Evolutionary conservation across 2,113 vertebrate species (phyloP).

Genomic region (Camarhynchus parvulus): DNA sequence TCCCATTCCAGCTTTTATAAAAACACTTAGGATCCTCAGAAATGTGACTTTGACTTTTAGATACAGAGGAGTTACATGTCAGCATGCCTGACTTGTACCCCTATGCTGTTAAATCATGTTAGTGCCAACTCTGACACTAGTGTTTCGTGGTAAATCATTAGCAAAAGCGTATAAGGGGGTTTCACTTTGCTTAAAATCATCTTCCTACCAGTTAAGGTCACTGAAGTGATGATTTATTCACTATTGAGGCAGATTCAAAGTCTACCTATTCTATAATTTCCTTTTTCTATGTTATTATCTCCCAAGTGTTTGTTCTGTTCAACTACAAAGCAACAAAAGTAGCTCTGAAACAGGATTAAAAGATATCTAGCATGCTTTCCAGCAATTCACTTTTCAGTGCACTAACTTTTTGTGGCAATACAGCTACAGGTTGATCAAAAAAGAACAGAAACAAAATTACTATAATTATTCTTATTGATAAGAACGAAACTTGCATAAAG

Average conservation of each 20-base stretch:
- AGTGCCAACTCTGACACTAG: constrained; percentile 33
- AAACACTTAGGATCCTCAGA: neutral
- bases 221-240: constrained; percentile 20
- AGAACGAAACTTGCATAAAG: neutral
- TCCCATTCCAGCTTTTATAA: neutral
- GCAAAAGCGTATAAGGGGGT: neutral
- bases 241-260: neutral
- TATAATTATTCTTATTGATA: neutral
- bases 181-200: constrained; percentile 45
- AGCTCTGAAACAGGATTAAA: neutral
- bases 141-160: constrained; percentile 40
- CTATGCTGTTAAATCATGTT: constrained; percentile 3
- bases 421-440: neutral
- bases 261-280: neutral
- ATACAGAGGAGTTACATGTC: neutral
- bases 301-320: neutral
- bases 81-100: neutral
- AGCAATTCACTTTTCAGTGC: neutral
- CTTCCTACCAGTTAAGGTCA: neutral
- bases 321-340: neutral
- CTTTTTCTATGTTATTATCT: constrained; percentile 10
- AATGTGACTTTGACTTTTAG: neutral
- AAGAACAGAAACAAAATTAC: neutral
- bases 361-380: neutral
- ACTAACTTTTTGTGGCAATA: neutral